phyloP scores from a whole-genome alignment of 2,888 invertebrate genomes.

The Pyrgus malvae region DNA sequence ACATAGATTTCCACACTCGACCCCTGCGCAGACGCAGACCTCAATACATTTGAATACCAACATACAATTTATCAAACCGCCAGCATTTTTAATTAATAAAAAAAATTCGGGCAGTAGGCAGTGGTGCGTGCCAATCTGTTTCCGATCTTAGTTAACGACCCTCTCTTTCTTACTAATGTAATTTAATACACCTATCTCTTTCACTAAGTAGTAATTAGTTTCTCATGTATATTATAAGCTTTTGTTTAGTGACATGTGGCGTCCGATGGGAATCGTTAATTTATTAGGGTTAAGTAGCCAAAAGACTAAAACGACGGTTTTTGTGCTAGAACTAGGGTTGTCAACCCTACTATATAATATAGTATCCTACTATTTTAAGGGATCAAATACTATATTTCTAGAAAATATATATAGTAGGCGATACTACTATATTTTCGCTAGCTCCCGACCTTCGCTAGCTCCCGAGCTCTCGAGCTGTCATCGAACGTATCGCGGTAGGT shows the following conservation, averaged over 20 bases:
- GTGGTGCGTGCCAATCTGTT: conserved; percentile 76
- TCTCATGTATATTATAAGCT: conserved; percentile 66
- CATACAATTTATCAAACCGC: conserved; percentile 66
- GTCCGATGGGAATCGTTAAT: conserved; percentile 62
- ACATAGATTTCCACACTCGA: background rate
- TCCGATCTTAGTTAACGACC: conserved; percentile 60
- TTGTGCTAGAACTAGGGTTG: no score
- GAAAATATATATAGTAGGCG: no score
- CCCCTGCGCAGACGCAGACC: conserved; percentile 34
- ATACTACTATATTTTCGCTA: no score
- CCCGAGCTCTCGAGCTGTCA: no score
- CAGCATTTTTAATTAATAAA: conserved; percentile 77
- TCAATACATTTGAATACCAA: conserved; percentile 57
- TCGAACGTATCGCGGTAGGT: no score
- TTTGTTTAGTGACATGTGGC: conserved; percentile 78
- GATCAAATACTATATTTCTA: no score
- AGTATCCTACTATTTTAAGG: no score
- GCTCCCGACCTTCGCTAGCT: no score
- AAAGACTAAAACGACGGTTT: no score
- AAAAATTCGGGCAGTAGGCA: conserved; percentile 68
- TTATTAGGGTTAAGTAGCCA: conserved; percentile 30
- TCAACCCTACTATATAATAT: no score
- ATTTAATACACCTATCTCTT: conserved; percentile 37
- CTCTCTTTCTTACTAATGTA: conserved; percentile 44
- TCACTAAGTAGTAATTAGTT: conserved; percentile 68